These are phyloP conservation scores for Lophius americanus DNA, from an alignment of 2,797 vertebrate species.

Conservation along the genomic window DNA sequence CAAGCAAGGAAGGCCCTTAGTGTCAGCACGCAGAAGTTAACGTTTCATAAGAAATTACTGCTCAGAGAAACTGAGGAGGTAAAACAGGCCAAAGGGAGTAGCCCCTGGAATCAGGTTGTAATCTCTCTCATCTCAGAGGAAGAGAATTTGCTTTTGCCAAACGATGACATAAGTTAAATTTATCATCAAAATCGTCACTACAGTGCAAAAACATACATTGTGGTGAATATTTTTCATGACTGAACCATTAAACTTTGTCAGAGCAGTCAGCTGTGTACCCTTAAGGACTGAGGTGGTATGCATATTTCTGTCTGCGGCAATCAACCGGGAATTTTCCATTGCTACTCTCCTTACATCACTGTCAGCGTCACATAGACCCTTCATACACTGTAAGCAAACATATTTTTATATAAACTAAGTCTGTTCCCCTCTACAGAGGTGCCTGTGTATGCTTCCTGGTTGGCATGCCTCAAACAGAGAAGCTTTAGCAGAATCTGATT, in stretches of 20 bases:
- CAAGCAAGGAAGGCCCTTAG: constrained; percentile 30
- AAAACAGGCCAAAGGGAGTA: constrained; percentile 24
- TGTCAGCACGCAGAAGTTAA: constrained; percentile 12
- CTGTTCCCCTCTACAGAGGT: constrained; percentile 73
- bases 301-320: constrained; percentile 41
- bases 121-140: constrained; percentile 22
- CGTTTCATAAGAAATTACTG: constrained; percentile 31
- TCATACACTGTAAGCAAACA: constrained; percentile 48
- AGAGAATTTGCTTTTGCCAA: constrained; percentile 11
- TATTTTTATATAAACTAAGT: constrained; percentile 71
- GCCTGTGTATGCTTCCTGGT: constrained; percentile 67
- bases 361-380: constrained; percentile 47
- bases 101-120: constrained; percentile 17
- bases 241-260: constrained; percentile 15
- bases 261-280: constrained; percentile 11
- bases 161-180: constrained; percentile 8
- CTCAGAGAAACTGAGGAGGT: constrained; percentile 15
- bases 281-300: constrained; percentile 27
- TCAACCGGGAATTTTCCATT: constrained; percentile 61
- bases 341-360: constrained; percentile 45
- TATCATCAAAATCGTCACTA: constrained; percentile 2
- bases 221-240: constrained; percentile 11
- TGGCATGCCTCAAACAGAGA: constrained; percentile 50
- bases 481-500: constrained; percentile 19
- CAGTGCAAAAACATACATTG: background rate